Evolutionary conservation across 2,113 vertebrate genomes (phyloP), one percentile per base, ranked within the genome.

Genomic region (Chunga burmeisteri): DNA sequence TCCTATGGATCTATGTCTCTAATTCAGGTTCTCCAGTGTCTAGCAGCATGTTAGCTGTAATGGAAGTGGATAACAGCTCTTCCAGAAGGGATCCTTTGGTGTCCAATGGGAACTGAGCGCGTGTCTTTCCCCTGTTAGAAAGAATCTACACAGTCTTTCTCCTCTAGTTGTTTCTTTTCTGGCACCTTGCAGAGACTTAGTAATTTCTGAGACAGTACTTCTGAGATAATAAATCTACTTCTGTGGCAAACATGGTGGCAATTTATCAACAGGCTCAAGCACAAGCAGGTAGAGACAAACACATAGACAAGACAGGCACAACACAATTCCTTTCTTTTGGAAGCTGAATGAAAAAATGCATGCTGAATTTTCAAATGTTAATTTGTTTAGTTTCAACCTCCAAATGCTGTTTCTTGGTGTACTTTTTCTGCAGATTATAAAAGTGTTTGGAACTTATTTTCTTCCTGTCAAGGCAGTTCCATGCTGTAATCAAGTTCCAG

Each of bases 401-500:
- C 14, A 78, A 71, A 50, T 16, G 2, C 29, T 55, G 11, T 86
- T 88, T 70, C 38, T 56, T 62, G 38, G 36, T 86, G 40, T 74
- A 56, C 7, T 38, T 86, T 84, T 89, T 14, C 52, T 55, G 44
- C 14, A 67, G 47, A 91, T 90, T 91, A 50, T 56, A 84, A 86
- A 75, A 21, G 52, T 18, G 4, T 91, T 93, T 84, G 22, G 50
- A 84, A 81, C 56, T 82, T 66, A 77, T 77, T 95, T 92, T 92
- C 59, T 77, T 91, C 50, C 40, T 93, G 65, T 95, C 89, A 81
- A 91, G 70, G 81, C 65, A 81, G 38, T 89, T 89, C 55, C n/a
- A 19, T 91, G 47, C 38, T 81, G 79, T 81, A 86, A 87, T 84
- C 83, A 95, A 62, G 73, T 87, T 94, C 86, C 59, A 96, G 32